Evolutionary conservation across 2,797 vertebrate species (phyloP).

Genomic region (Borostomias antarcticus): DNA sequence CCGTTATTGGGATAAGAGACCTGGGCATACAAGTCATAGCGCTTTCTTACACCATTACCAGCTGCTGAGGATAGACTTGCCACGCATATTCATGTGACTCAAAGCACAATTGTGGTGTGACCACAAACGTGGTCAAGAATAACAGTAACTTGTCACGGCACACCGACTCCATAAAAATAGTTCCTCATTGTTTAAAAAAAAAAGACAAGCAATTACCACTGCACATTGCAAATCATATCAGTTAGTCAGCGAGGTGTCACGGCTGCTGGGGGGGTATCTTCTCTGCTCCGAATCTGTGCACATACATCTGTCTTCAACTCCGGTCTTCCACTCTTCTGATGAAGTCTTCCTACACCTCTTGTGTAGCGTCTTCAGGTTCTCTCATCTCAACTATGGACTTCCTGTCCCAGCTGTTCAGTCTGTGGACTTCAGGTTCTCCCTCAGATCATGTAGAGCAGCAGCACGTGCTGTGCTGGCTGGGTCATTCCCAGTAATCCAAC

Average conservation of each 20-base stretch:
- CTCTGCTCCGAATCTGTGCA: conserved; percentile 40
- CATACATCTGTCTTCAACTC: conserved; percentile 32
- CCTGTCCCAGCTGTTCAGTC: conserved; percentile 22
- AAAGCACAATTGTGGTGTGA: no score
- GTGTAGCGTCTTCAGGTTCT: conserved; percentile 28
- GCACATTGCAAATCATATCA: conserved; percentile 34
- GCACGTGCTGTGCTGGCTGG: conserved; percentile 45
- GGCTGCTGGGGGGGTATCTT: conserved; percentile 21
- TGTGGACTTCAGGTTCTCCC: conserved; percentile 25
- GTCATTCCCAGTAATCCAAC: conserved; percentile 65
- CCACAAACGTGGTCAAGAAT: neutral
- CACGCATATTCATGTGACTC: neutral
- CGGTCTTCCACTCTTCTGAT: conserved; percentile 46
- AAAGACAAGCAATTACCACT: neutral
- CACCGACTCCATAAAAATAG: no score
- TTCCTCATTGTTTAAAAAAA: conserved; percentile 18
- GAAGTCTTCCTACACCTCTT: conserved; percentile 42
- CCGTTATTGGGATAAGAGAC: no score
- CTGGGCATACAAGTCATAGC: no score
- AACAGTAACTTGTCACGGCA: no score
- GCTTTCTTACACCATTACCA: no score
- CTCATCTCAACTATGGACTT: conserved; percentile 28
- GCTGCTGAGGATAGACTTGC: neutral
- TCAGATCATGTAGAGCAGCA: conserved; percentile 26
- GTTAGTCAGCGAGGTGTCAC: conserved; percentile 35